Conservation (phyloP, 2,113 vertebrate species). For the Nestor notabilis region DNA sequence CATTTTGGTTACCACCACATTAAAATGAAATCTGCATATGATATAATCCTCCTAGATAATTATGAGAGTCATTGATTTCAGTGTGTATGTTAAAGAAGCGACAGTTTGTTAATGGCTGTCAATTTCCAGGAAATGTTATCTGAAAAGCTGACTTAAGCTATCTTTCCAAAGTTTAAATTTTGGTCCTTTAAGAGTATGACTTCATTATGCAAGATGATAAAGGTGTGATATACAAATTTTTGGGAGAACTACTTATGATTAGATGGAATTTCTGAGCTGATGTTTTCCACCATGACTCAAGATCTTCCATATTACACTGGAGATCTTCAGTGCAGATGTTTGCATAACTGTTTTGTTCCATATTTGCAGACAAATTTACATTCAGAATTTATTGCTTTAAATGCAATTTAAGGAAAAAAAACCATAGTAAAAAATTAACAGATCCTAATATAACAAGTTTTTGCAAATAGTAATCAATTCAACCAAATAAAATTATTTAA, state of each 20-base stretch:
- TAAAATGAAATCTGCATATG: not conserved
- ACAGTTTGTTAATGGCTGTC: not conserved
- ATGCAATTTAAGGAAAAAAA: not conserved
- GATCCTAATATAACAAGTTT: slow-evolving; percentile 18
- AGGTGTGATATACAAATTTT: not conserved
- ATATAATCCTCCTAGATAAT: not conserved
- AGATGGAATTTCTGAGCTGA: not conserved
- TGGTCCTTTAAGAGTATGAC: not conserved
- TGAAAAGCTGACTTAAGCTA: not conserved
- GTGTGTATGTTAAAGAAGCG: not conserved
- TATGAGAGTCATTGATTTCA: not conserved
- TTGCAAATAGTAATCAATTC: slow-evolving; percentile 52
- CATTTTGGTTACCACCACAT: not conserved
- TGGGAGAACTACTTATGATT: not conserved
- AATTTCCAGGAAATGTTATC: not conserved
- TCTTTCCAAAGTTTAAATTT: not conserved
- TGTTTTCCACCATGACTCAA: not conserved
- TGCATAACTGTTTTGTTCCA: not conserved
- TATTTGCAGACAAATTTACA: not conserved
- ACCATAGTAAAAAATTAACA: not conserved
- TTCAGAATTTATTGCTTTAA: slow-evolving; percentile 2
- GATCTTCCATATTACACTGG: not conserved
- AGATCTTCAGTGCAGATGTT: not conserved
- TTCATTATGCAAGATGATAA: not conserved
- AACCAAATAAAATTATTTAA: slow-evolving; percentile 64